Base-by-base conservation (phyloP, 2,888 invertebrate species). In the Harmothoe impar region DNA sequence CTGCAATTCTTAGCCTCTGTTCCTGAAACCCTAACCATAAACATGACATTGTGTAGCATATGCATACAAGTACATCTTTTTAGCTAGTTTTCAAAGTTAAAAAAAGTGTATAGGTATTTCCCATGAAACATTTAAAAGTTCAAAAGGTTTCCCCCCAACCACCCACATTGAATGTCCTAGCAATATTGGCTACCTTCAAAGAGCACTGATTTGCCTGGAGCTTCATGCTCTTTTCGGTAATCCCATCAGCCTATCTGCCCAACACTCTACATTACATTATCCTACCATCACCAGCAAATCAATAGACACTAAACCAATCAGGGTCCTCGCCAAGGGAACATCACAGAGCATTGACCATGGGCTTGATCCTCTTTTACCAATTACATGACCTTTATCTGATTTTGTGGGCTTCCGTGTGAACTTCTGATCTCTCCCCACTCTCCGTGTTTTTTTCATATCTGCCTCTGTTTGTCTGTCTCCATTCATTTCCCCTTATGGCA, bases 251-350 rank as follows among this genome's bases (percentile, higher is more conserved):
- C 29, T 77, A 77, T 77, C 10, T 25, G 5, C 29, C 25, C 25
- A 77, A 77, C 77, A 77, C 77, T 25, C 77, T 17, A 77, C 25
- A 77, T 29, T 77, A 29, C 31, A 77, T 77, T 77, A 77, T 77
- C 31, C 17, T 0, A 29, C 77, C 25, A 77, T 77, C 25, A 29
- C 25, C 77, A 77, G 43, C 20, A 31, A 29, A 77, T 77, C 77
- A 77, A 77, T 77, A 29, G 31, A 29, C 15, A n/a, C 77, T 77
- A 77, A 77, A 31, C 77, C 77, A 77, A 15, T 77, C 25, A 1
- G 77, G 77, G 29, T 31, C 17, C 29, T 15, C 29, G 25, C 29
- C 77, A n/a, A n/a, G 31, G 31, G 29, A 31, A 77, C n/a, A 31
- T 31, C 77, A 25, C 20, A 77, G 29, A 31, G 77, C 77, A 31